Percentiles rank a stretch among this genome's conserved stretches.
These are phyloP conservation scores for Rhinolophus ferrumequinum DNA, from an alignment of 2,113 vertebrate genomes.

Conservation along the genomic window DNA sequence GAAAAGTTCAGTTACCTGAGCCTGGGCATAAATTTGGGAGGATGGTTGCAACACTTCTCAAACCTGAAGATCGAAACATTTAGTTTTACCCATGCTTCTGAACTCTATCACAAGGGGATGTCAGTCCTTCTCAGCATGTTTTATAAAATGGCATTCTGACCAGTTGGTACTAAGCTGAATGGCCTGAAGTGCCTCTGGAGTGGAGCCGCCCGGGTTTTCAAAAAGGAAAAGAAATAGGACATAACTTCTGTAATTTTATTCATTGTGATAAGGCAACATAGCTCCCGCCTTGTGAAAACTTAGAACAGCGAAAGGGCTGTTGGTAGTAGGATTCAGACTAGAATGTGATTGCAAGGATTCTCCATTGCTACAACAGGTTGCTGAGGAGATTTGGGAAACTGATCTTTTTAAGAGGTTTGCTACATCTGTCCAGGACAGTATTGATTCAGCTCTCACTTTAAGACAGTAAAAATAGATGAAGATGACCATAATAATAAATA, in stretches of 20 bases:
- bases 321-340: background rate
- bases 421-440: background rate
- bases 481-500: background rate
- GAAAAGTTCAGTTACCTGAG: background rate
- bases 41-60: background rate
- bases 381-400: background rate
- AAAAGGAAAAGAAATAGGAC: background rate
- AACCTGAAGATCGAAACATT: background rate
- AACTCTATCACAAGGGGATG: background rate
- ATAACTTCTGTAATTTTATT: background rate
- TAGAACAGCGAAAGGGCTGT: background rate
- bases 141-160: background rate
- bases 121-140: background rate
- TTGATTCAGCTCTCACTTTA: slow-evolving; percentile 3
- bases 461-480: background rate
- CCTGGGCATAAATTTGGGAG: background rate
- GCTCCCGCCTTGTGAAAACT: background rate
- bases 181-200: background rate
- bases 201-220: background rate
- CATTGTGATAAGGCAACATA: background rate
- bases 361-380: background rate
- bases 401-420: background rate
- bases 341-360: background rate
- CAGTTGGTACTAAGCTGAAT: accelerated
- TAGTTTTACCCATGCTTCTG: background rate